Percentiles rank a stretch among this genome's conserved stretches.
Conservation (phyloP, 2,797 vertebrate genomes). For the Calcarius lapponicus region DNA sequence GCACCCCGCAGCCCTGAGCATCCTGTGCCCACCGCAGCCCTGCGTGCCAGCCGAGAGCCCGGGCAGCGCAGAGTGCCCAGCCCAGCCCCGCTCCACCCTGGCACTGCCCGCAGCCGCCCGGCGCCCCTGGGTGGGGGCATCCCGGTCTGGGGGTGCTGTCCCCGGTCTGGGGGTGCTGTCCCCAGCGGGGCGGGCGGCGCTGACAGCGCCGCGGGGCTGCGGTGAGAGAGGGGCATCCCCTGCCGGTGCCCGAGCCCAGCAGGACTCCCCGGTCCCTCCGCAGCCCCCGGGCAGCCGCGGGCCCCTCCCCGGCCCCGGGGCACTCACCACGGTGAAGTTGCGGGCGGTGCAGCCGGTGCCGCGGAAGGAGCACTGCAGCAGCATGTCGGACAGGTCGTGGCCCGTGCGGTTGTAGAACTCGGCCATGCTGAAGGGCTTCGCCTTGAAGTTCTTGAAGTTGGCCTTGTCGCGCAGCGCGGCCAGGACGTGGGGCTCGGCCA, state of each 20-base stretch:
- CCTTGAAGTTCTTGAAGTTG: constrained; percentile 88
- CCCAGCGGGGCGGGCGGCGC: background rate
- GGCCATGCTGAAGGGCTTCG: constrained; percentile 90
- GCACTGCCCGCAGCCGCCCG: background rate
- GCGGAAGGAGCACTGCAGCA: constrained; percentile 88
- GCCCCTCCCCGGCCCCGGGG: fast-evolving
- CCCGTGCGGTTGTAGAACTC: constrained; percentile 91
- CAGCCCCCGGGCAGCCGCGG: background rate
- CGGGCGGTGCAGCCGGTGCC: constrained; percentile 79
- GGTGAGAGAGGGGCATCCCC: background rate
- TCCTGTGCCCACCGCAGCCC: background rate
- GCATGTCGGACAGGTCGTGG: constrained; percentile 88
- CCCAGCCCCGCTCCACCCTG: background rate
- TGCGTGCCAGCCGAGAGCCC: background rate
- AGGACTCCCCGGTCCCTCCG: fast-evolving
- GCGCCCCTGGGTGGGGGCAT: background rate
- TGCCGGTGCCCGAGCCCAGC: background rate
- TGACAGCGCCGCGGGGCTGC: fast-evolving
- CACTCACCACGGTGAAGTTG: constrained; percentile 90
- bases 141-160: background rate
- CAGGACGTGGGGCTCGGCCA: constrained; percentile 85
- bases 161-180: background rate
- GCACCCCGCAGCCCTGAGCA: background rate
- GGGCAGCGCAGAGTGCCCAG: background rate
- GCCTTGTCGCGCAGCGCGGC: constrained; percentile 86